Conservation (phyloP, 2,113 vertebrate genomes). For the Platycercus adscitus region DNA sequence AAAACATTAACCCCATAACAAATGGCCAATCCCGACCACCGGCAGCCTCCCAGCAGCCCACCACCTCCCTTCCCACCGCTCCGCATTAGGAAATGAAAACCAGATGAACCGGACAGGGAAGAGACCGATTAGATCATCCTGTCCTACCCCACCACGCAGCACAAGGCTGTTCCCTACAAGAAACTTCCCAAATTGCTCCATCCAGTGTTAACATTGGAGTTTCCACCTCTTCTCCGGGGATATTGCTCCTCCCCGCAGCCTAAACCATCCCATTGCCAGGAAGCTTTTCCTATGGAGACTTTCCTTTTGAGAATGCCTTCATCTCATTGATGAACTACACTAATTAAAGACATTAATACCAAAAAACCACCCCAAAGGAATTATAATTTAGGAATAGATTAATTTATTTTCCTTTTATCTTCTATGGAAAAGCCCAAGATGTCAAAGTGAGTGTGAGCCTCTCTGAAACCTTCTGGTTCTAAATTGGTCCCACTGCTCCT, state of each 20-base stretch:
- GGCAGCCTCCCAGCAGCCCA: neutral
- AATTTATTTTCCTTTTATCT: constrained; percentile 54
- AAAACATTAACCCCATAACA: neutral
- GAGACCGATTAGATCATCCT: neutral
- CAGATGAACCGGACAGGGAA: neutral
- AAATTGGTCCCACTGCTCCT: constrained; percentile 66
- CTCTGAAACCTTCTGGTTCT: constrained; percentile 12
- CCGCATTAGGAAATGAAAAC: constrained; percentile 28
- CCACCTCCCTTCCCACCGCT: neutral
- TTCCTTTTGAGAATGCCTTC: neutral
- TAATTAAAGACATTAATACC: constrained; percentile 42
- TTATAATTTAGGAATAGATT: constrained; percentile 49
- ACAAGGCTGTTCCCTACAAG: neutral
- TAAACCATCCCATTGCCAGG: neutral
- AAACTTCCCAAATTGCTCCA: neutral
- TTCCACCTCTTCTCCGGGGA: constrained; percentile 43
- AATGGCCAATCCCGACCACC: neutral
- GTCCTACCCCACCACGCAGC: neutral
- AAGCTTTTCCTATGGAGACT: neutral
- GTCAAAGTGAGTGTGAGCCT: neutral
- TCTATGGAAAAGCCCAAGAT: neutral
- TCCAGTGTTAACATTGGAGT: neutral
- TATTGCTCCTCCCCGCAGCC: neutral
- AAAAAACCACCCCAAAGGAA: neutral
- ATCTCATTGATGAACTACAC: constrained; percentile 1